phyloP scores from a whole-genome alignment of 37 sponge, comb jelly and placozoan genomes.

The Cliona cf. orientalis region DNA sequence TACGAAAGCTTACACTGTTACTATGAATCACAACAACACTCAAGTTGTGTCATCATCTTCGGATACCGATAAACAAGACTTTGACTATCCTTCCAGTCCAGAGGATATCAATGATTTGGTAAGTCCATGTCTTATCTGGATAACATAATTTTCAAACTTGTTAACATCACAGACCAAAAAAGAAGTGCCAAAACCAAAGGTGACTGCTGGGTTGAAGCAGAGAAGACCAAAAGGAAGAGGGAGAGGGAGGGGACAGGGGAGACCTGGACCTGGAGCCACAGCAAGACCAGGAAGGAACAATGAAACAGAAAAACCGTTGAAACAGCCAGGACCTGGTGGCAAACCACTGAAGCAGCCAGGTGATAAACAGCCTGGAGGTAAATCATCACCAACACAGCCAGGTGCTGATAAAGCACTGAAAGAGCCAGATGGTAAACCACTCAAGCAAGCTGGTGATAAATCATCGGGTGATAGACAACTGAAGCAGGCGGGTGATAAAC shows the following conservation, averaged over 20 bases:
- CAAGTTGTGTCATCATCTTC: conserved; percentile 71
- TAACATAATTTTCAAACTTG: too few relatives aligned
- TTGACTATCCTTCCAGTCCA: conserved; percentile 55
- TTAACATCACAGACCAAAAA: too few relatives aligned
- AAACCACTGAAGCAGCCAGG: not conserved
- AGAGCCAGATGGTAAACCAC: not conserved
- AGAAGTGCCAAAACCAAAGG: too few relatives aligned
- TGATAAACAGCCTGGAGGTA: not conserved
- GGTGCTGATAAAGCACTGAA: not conserved
- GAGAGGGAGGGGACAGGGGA: too few relatives aligned
- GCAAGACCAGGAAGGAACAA: not conserved
- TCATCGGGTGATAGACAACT: not conserved
- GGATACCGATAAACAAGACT: conserved; percentile 67
- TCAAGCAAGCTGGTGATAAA: not conserved
- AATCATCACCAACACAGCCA: not conserved
- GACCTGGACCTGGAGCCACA: too few relatives aligned
- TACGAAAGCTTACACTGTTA: not conserved
- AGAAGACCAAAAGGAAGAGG: not conserved
- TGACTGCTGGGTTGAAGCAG: not conserved
- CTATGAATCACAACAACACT: not conserved
- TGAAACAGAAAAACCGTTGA: not conserved
- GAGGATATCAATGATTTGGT: too few relatives aligned
- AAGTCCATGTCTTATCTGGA: too few relatives aligned
- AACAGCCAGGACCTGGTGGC: not conserved
- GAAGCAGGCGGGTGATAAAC: not conserved